phyloP scores from a whole-genome alignment of 2,797 vertebrate species.

The Rhinogobio ventralis region DNA sequence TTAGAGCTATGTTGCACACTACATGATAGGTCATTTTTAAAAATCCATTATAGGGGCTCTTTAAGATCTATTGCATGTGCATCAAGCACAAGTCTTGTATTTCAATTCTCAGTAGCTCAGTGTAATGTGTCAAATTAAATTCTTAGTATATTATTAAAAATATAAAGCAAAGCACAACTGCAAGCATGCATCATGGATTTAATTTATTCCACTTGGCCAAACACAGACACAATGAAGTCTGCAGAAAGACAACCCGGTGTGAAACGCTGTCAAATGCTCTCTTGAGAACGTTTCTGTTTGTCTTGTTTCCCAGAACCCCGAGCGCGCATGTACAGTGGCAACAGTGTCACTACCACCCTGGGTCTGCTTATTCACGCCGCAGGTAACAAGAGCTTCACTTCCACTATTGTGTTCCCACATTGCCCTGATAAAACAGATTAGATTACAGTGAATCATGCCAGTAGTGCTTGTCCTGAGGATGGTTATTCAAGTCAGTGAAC shows the following conservation, averaged over 20 bases:
- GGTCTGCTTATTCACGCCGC: conserved; percentile 77
- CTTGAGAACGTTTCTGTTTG: not conserved
- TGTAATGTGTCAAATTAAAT: not conserved
- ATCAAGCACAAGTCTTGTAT: not conserved
- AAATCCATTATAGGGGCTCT: too few species aligned
- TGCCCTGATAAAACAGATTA: conserved; percentile 5
- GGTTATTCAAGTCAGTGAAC: not conserved
- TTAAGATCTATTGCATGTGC: not conserved
- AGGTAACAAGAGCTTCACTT: conserved; percentile 64
- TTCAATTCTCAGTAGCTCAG: too few species aligned
- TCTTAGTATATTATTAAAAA: not conserved
- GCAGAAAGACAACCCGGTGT: not conserved
- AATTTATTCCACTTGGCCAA: not conserved
- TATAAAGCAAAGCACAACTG: not conserved
- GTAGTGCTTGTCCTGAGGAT: not conserved
- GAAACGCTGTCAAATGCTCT: not conserved
- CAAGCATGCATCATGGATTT: not conserved
- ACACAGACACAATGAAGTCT: not conserved
- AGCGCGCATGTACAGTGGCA: conserved; percentile 57
- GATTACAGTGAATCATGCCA: not conserved
- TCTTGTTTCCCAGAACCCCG: conserved; percentile 69
- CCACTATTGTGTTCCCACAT: not conserved
- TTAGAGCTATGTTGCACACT: too few species aligned
- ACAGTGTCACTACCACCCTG: conserved; percentile 73
- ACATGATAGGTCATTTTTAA: too few species aligned